Base-by-base conservation (phyloP, 2,797 vertebrate genomes). In the Mormyrops attenuatus region DNA sequence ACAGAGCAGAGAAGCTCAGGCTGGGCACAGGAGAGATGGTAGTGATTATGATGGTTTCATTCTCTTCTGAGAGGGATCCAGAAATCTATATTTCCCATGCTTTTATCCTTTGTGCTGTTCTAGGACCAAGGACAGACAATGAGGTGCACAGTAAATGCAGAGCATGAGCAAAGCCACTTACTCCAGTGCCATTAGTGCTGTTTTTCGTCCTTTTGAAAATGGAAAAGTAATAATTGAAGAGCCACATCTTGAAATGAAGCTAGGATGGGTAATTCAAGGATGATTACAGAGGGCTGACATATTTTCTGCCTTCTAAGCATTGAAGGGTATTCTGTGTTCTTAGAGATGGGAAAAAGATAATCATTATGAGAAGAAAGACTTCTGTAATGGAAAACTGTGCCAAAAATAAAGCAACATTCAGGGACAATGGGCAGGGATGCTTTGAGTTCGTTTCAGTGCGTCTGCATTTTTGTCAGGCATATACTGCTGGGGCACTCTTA, bases 321-420 rank as follows among this genome's bases (percentile, higher is more conserved):
- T 97, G 96, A 96, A 96, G 96, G 96, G 95, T 96, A 96, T 97
- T 96, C 96, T 96, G 95, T 96, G 95, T 96, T 96, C 96, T 95
- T 95, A 94, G 94, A 96, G 95, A 95, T 95, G 95, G 95, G 93
- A 95, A 94, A 95, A 94, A 95, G 94, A 94, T 95, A 96, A 96
- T 95, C 96, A 97, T 96, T 95, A 96, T 94, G 95, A 95, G 96
- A 96, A 96, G 96, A 96, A 96, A 96, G 96, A 95, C 90, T 94
- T 92, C 89, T 92, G 95, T 95, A 96, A 96, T 96, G 94, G 94
- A 94, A 95, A 96, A 95, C 94, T 93, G 93, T 93, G 91, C 94
- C 94, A 95, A 95, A 95, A 95, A 95, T 95, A 95, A 94, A 93
- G 93, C 93, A 86, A 87, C 87, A 55, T 53, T 91, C 89, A 89